Evolutionary conservation across 2,888 invertebrate genomes (phyloP), one percentile per base, ranked within the genome.

Genomic region (Athetis lepigone): DNA sequence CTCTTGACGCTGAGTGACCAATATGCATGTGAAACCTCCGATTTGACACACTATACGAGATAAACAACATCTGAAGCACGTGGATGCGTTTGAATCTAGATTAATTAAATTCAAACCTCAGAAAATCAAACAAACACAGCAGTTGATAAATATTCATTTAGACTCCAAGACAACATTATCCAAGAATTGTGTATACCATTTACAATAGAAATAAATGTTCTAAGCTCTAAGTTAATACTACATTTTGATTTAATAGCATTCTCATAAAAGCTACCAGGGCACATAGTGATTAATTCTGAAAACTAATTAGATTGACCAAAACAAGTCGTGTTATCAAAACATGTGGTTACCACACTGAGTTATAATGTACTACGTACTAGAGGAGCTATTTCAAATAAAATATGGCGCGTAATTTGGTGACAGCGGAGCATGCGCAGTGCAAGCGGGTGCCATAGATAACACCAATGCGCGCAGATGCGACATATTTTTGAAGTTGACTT

Each of bases 1-100:
- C 63, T 70, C 66, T 72, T 55, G 49, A 55, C 57, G 54, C 36
- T 51, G 37, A 9, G 39, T 73, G 63, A 63, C 71, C 74, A 73
- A 69, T 55, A 69, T 69, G 57, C 69, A 72, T 72, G 58, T 58
- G 58, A 51, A 74, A 69, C 51, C 23, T 58, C 37, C 49, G 42
- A 47, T 54, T 62, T 69, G 64, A 74, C 74, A 69, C 25, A 74
- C 60, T 72, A 43, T 43, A 4, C 7, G 42, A 58, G 54, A 69
- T 68, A 62, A 71, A 62, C 56, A 62, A 58, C 45, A 23, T 51
- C 29, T 50, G 9, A 42, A 50, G 13, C 45, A 43, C 52, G 49
- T 39, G 62, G 23, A 4, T 36, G 18, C 9, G 11, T 49, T 23
- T 23, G 6, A 1, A 18, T 21, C 23, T 29, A 11, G 29, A 21